These are phyloP conservation scores for Ennomos quercinarius DNA, from an alignment of 2,888 invertebrate species.

Conservation along the genomic window DNA sequence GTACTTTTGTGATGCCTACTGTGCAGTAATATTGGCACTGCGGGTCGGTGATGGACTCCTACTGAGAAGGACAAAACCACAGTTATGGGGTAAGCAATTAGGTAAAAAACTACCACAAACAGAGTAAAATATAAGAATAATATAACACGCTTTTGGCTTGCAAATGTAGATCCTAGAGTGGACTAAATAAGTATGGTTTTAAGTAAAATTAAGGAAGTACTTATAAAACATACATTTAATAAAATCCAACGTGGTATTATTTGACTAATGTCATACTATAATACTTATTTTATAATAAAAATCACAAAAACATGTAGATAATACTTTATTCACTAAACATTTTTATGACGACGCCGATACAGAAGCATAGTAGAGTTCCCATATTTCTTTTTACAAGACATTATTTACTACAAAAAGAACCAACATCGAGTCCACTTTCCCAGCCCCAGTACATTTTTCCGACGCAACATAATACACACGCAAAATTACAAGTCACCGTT, in stretches of 20 bases:
- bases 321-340: too few species aligned
- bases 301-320: too few species aligned
- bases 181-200: too few species aligned
- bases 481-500: constrained; percentile 77
- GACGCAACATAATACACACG: constrained; percentile 57
- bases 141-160: too few species aligned
- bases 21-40: constrained; percentile 68
- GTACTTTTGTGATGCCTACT: constrained; percentile 51
- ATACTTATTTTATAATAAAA: too few species aligned
- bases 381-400: constrained; percentile 20
- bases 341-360: too few species aligned
- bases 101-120: constrained; percentile 14
- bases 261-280: too few species aligned
- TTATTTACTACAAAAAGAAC: constrained; percentile 43
- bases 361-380: background rate
- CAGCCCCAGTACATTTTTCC: constrained; percentile 55
- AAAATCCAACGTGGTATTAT: too few species aligned
- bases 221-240: too few species aligned
- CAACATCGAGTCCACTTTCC: constrained; percentile 55
- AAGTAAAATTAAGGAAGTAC: too few species aligned
- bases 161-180: too few species aligned
- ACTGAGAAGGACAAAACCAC: constrained; percentile 49
- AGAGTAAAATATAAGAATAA: background rate
- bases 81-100: constrained; percentile 57
- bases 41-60: constrained; percentile 65